Base-by-base conservation (phyloP, 2,113 vertebrate species). In the Trinectes maculatus region DNA sequence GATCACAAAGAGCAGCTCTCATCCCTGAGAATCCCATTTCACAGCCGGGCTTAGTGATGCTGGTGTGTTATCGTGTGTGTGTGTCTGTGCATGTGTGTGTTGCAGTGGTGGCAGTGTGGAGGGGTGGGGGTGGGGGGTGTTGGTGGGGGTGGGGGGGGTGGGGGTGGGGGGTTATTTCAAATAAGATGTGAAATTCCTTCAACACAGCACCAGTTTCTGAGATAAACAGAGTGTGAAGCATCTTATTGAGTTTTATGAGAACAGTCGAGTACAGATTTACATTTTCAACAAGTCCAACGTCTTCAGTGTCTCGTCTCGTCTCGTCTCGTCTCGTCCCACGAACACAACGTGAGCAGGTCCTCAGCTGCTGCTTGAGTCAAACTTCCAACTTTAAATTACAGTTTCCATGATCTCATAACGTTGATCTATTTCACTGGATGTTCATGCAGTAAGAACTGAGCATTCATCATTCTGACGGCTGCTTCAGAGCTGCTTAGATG, bases 1-100 rank as follows among this genome's bases (percentile, higher is more conserved):
- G 80, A 87, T 87, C 84, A 88, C 88, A 89, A 89, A 87, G 77
- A 84, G 82, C 77, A 76, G 55, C 80, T 83, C 85, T 89, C 86
- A 91, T 83, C 85, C 83, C 67, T 79, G 73, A 83, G 70, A 87
- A 89, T 86, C 84, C 77, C 73, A 83, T 88, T 86, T 86, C 77
- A 83, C 34, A 55, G 80, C 61, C 61, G 25, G 71, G 76, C 62
- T 85, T 85, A 82, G 84, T 5, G 18, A 34, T 69, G 70, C 80
- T 77, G 47, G 31, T 72, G 76, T 70, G 70, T 71, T 48, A 52
- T 62, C 19, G 2, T 74, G 59, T 49, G 63, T 72, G 42, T 56
- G 37, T 47, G 33, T 64, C 21, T 21, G 62, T 72, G 60, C 33
- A 21, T 26, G 48, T 56, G 40, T 43, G 40, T 48, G 55, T 43